These are phyloP conservation scores for Pocillopora damicornis DNA, from an alignment of 64 coral and sea anemone species.

Conservation along the genomic window DNA sequence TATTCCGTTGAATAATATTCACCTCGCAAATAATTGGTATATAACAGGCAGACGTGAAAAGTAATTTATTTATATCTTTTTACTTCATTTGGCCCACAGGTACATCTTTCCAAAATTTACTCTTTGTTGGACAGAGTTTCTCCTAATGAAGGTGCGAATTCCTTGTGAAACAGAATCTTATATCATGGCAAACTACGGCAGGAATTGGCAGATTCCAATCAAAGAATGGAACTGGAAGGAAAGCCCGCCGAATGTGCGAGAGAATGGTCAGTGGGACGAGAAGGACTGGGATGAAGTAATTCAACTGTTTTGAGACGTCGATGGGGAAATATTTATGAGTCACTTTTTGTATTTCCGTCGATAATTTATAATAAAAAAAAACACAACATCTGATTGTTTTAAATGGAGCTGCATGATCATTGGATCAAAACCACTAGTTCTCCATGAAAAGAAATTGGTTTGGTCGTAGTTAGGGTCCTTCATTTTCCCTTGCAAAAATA, in stretches of 20 bases:
- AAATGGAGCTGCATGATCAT: no score
- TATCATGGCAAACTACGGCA: slow-evolving; percentile 90
- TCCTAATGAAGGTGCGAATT: slow-evolving; percentile 66
- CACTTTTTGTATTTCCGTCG: no score
- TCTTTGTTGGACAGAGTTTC: slow-evolving; percentile 96
- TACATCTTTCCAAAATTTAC: slow-evolving; percentile 98
- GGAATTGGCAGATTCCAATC: slow-evolving; percentile 69
- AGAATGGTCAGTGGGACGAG: slow-evolving; percentile 89
- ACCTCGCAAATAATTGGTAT: no score
- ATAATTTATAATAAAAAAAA: no score
- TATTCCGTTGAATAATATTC: no score
- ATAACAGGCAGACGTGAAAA: neutral
- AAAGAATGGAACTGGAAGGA: slow-evolving; percentile 98
- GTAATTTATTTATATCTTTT: neutral
- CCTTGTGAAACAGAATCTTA: slow-evolving; percentile 87
- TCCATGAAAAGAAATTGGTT: no score
- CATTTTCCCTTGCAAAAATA: no score
- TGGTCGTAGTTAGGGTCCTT: no score
- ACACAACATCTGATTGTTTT: no score
- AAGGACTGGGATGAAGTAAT: slow-evolving; percentile 90
- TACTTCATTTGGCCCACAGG: slow-evolving; percentile 5
- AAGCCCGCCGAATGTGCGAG: slow-evolving; percentile 90
- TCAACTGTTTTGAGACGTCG: slow-evolving; percentile 50
- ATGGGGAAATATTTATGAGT: neutral
- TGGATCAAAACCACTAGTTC: no score